Evolutionary conservation across 2,888 invertebrate species (phyloP).

Genomic region (Pilophorus perplexus): DNA sequence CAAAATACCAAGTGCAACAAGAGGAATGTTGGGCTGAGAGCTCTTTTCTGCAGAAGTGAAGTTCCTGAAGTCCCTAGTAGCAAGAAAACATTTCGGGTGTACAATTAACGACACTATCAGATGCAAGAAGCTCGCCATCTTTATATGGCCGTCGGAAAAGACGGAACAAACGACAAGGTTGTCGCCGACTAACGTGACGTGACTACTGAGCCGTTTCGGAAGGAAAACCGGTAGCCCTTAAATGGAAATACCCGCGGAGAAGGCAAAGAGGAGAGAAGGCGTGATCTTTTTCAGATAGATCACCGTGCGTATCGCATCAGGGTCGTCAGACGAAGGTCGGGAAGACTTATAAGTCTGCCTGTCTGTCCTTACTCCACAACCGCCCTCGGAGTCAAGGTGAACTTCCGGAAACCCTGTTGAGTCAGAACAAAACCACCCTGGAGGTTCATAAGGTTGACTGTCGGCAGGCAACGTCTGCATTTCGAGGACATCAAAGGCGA

Average conservation of each 20-base stretch:
- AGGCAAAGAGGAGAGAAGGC: not conserved
- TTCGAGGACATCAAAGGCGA: no score
- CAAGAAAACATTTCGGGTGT: no score
- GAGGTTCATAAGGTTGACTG: no score
- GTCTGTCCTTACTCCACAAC: conserved; percentile 9
- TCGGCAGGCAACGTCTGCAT: no score
- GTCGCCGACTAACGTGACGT: not conserved
- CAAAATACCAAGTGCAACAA: not conserved
- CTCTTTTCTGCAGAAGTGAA: no score
- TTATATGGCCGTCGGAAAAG: no score
- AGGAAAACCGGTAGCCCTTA: conserved; percentile 5
- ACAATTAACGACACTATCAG: no score
- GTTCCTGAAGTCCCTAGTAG: no score
- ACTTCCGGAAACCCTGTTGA: no score
- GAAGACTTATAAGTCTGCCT: conserved; percentile 14
- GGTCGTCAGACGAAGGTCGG: not conserved
- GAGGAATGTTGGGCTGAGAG: no score
- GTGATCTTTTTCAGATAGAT: not conserved
- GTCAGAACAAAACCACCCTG: no score
- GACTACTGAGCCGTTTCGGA: not conserved
- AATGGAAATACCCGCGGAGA: not conserved
- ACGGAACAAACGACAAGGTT: not conserved
- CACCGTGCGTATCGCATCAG: not conserved
- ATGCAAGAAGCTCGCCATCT: no score
- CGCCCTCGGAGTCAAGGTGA: conserved; percentile 11